Conservation (phyloP, 2,888 invertebrate genomes). For the Hirudinaria manillensis region DNA sequence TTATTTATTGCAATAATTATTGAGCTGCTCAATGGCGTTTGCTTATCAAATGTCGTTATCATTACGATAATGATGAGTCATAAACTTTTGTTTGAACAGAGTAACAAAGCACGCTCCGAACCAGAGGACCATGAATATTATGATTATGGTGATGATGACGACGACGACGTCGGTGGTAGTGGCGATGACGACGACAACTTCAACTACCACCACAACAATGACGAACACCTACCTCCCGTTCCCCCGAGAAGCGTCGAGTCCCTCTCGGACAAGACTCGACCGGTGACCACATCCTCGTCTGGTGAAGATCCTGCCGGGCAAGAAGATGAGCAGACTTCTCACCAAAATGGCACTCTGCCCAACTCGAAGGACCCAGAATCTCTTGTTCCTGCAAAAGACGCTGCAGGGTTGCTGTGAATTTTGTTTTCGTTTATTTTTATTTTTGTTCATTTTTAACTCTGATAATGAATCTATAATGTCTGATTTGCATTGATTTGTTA, state of each 20-base stretch:
- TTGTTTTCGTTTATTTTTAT: background rate
- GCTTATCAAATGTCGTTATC: too few species aligned
- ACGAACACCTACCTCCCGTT: background rate
- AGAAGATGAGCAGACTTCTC: too few species aligned
- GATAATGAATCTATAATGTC: too few species aligned
- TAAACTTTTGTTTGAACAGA: too few species aligned
- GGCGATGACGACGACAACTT: background rate
- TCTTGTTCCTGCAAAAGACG: background rate
- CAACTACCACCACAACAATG: background rate
- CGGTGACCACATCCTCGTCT: background rate
- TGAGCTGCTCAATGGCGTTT: too few species aligned
- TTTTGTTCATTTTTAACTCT: too few species aligned
- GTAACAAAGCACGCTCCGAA: background rate
- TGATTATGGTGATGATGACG: slow-evolving; percentile 2
- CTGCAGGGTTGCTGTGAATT: background rate
- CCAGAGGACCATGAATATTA: background rate
- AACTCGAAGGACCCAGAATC: background rate
- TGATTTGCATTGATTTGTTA: too few species aligned
- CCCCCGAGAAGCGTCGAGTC: background rate
- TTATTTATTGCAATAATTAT: too few species aligned
- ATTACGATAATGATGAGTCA: too few species aligned
- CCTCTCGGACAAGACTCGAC: background rate
- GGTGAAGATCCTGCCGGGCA: background rate
- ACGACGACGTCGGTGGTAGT: background rate
- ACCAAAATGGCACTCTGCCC: slow-evolving; percentile 2